These are phyloP conservation scores for Micoletzkya japonica DNA, from an alignment of 2,888 invertebrate species.

Conservation along the genomic window DNA sequence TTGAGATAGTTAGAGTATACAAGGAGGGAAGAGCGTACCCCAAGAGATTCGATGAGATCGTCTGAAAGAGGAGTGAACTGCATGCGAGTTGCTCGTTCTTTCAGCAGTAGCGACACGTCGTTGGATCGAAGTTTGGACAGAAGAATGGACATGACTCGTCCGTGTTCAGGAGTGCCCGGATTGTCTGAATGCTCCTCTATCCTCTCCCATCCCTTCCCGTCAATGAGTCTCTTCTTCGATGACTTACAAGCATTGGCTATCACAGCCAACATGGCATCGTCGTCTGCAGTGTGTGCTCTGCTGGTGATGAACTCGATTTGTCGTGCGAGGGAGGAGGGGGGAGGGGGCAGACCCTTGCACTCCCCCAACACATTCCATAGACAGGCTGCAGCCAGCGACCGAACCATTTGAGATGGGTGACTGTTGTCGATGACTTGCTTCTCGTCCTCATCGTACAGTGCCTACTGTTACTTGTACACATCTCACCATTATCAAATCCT, in stretches of 20 bases:
- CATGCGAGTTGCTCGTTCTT: background rate
- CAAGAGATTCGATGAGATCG: constrained; percentile 9
- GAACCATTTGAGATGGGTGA: constrained; percentile 39
- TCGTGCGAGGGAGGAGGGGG: background rate
- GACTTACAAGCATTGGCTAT: constrained; percentile 53
- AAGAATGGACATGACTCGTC: background rate
- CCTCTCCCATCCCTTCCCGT: background rate
- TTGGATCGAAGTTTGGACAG: background rate
- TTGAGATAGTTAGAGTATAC: no score
- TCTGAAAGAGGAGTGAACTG: constrained; percentile 2
- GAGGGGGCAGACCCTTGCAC: constrained; percentile 22
- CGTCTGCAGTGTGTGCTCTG: constrained; percentile 32
- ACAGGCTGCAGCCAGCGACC: constrained; percentile 43
- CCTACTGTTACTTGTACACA: constrained; percentile 14
- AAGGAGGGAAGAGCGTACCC: background rate
- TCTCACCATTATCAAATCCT: background rate
- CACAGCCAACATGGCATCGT: constrained; percentile 46
- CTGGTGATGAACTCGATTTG: constrained; percentile 36
- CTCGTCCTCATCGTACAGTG: constrained; percentile 37
- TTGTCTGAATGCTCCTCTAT: background rate
- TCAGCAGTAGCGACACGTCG: background rate
- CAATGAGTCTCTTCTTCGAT: background rate
- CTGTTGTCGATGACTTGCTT: constrained; percentile 35
- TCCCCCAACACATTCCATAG: constrained; percentile 39
- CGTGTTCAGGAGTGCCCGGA: background rate